These are phyloP conservation scores for Diprion similis DNA, from an alignment of 1,140 invertebrate genomes.

Conservation along the genomic window DNA sequence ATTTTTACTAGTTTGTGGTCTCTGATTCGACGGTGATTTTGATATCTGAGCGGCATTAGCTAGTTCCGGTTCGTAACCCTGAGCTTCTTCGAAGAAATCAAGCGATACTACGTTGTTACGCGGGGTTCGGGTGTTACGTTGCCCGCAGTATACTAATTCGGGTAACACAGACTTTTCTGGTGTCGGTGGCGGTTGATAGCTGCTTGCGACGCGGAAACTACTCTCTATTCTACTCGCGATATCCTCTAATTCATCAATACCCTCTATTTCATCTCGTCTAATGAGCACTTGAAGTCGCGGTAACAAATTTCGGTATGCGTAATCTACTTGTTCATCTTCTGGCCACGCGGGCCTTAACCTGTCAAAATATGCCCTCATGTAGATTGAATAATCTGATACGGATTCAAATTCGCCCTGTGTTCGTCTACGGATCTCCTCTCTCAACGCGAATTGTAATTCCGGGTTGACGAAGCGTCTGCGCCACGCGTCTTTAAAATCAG, in stretches of 20 bases:
- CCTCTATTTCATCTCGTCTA: not conserved
- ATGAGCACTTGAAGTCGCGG: slow-evolving; percentile 12
- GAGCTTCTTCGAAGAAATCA: too few species aligned
- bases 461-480: not conserved
- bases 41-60: too few species aligned
- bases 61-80: too few species aligned
- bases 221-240: not conserved
- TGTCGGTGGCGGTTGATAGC: slow-evolving; percentile 2
- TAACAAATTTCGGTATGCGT: slow-evolving; percentile 16
- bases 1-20: too few species aligned
- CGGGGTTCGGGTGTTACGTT: not conserved
- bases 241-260: not conserved
- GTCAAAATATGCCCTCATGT: not conserved
- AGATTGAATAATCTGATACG: not conserved
- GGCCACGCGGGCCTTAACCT: not conserved
- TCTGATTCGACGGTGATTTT: too few species aligned
- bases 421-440: slow-evolving; percentile 11
- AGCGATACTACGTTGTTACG: too few species aligned
- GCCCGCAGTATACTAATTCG: slow-evolving; percentile 10
- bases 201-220: not conserved
- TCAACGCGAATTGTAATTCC: not conserved
- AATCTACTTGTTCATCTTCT: slow-evolving; percentile 1
- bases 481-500: not conserved
- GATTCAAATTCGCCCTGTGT: not conserved
- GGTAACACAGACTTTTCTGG: slow-evolving; percentile 15